Conservation (phyloP, 2,888 invertebrate species). For the Mycalesis mineus region DNA sequence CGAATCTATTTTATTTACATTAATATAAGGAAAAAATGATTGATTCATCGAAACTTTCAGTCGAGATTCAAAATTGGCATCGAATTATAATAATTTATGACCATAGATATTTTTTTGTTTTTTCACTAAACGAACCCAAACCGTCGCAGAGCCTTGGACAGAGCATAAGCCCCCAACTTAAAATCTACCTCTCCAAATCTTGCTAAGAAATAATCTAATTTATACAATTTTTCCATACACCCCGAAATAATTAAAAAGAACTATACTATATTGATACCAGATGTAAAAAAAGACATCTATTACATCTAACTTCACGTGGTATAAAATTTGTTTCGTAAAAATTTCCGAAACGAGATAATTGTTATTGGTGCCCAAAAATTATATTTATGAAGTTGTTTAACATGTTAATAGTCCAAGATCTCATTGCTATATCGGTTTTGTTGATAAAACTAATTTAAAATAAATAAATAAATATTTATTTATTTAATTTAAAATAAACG, state of each 20-base stretch:
- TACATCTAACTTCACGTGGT: constrained; percentile 39
- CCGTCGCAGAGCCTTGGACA: constrained; percentile 55
- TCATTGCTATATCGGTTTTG: too few species aligned
- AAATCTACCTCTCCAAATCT: constrained; percentile 54
- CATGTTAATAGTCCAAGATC: too few species aligned
- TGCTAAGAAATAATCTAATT: constrained; percentile 68
- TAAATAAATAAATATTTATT: too few species aligned
- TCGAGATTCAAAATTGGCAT: constrained; percentile 51
- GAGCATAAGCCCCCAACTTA: constrained; percentile 52
- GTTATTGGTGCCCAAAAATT: constrained; percentile 37
- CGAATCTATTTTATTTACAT: constrained; percentile 65
- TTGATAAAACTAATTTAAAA: too few species aligned
- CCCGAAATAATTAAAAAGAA: constrained; percentile 51
- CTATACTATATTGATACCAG: constrained; percentile 54
- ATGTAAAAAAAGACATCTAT: constrained; percentile 49
- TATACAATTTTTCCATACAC: constrained; percentile 74
- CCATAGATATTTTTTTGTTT: constrained; percentile 14
- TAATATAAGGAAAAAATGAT: constrained; percentile 15
- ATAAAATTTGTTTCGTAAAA: constrained; percentile 49
- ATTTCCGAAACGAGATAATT: constrained; percentile 32
- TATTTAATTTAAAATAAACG: too few species aligned
- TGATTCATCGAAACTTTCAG: constrained; percentile 36
- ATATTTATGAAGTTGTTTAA: neutral
- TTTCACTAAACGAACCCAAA: constrained; percentile 66
- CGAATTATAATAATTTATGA: constrained; percentile 14